phyloP scores from a whole-genome alignment of 2,113 vertebrate species.

The Pelecanoides urinatrix region DNA sequence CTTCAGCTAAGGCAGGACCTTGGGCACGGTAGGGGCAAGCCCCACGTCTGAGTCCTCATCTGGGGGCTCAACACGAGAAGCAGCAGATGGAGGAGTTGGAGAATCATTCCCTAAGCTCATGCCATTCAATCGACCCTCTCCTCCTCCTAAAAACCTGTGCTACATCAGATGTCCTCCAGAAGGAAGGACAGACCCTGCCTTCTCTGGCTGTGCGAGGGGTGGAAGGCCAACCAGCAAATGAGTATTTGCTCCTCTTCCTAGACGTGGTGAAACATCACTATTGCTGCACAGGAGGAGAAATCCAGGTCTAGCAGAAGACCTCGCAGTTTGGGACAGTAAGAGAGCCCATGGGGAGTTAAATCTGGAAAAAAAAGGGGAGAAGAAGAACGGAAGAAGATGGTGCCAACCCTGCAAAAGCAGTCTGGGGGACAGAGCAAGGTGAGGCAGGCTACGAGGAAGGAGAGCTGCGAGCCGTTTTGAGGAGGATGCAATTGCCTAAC shows the following conservation, averaged over 20 bases:
- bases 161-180: not conserved
- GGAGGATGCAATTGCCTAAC: not conserved
- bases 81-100: not conserved
- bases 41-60: not conserved
- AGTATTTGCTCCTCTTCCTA: not conserved
- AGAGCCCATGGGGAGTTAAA: not conserved
- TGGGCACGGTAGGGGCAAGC: not conserved
- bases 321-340: not conserved
- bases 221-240: not conserved
- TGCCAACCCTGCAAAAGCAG: not conserved
- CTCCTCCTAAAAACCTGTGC: not conserved
- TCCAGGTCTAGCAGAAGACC: not conserved
- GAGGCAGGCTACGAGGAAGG: not conserved
- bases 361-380: fast-evolving
- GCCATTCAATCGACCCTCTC: not conserved
- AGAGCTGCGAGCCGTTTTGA: not conserved
- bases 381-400: not conserved
- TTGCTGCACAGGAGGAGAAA: not conserved
- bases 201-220: not conserved
- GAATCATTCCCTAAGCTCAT: not conserved
- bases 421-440: not conserved
- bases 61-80: not conserved
- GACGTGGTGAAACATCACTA: no score
- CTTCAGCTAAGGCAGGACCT: not conserved
- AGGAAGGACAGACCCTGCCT: not conserved